These are phyloP conservation scores for Dasyornis broadbenti DNA, from an alignment of 2,113 vertebrate species.

Conservation along the genomic window DNA sequence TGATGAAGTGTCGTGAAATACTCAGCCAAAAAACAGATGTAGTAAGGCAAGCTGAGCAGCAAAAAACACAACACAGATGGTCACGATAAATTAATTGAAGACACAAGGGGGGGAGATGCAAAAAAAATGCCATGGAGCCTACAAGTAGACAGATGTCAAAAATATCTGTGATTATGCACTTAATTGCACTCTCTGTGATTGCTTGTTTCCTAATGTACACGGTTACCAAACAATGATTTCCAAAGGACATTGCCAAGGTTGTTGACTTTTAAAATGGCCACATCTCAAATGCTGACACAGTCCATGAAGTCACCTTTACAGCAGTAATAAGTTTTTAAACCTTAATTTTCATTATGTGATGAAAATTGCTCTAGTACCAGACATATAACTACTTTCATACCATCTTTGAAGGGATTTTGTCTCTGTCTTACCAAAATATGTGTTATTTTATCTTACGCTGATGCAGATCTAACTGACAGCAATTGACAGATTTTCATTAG, in stretches of 20 bases:
- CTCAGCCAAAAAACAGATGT: slow-evolving; percentile 9
- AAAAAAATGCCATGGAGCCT: slow-evolving; percentile 8
- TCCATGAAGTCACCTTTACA: background rate
- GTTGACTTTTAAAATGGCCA: slow-evolving; percentile 18
- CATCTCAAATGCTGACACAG: background rate
- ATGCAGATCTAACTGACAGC: background rate
- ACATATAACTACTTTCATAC: background rate
- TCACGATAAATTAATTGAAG: slow-evolving; percentile 45
- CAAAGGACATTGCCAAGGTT: slow-evolving; percentile 24
- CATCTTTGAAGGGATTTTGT: background rate
- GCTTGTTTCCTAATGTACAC: background rate
- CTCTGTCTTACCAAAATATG: background rate
- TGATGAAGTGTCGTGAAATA: slow-evolving; percentile 7
- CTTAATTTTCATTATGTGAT: background rate
- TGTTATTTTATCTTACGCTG: background rate
- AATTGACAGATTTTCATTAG: background rate
- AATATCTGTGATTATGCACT: slow-evolving; percentile 48
- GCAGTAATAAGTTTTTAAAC: background rate
- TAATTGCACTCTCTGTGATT: slow-evolving; percentile 54
- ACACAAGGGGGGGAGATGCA: background rate
- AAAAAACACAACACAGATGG: slow-evolving; percentile 51
- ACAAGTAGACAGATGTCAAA: slow-evolving; percentile 53
- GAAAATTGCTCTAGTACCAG: background rate
- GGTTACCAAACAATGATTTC: background rate
- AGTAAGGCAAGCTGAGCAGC: slow-evolving; percentile 32